Base-by-base conservation (phyloP, 2,797 vertebrate genomes). In the Eptatretus atami region DNA sequence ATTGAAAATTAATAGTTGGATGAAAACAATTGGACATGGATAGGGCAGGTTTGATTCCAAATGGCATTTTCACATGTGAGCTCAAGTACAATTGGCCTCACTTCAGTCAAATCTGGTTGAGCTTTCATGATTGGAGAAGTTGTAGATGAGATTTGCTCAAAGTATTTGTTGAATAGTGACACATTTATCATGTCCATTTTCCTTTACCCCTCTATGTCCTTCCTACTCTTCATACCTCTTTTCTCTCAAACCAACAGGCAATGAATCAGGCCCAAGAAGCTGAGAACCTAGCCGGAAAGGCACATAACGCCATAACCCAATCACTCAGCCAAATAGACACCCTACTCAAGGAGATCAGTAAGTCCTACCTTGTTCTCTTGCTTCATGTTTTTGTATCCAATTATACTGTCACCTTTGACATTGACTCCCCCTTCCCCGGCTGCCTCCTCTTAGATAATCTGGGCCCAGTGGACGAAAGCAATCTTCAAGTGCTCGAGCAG, bases 281-380 rank as follows among this genome's bases (percentile, higher is more conserved):
- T 0, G 86, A 98, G 69, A 79, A 82, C 71, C 88, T 82, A 6
- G 86, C 88, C 53, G 80, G 82, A 68, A 95, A 94, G 73, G 86
- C 86, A 1, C 95, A 94, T 72, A 78, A 78, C 53, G 81, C 84
- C 0, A 85, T 87, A 13, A 83, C 77, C 70, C 80, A 66, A 3
- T 79, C 93, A 11, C 81, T 95, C 61, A 70, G 65, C 44, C 75
- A 78, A 63, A 86, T 98, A 70, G 82, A 77, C 2, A 70, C 74
- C 24, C 77, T 98, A 66, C 72, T 98, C 67, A 73, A 77, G 54
- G 81, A 87, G 63, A 77, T 96, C 63, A 86, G 90, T 93, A 73
- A 74, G 73, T 70, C 15, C 25, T 52, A 55, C 52, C 52, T 60
- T n/a, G 19, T 11, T 9, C 8, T 63, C 31, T 19, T 25, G 12